Base-by-base conservation (phyloP, 2,888 invertebrate species). In the Eupithecia dodoneata region DNA sequence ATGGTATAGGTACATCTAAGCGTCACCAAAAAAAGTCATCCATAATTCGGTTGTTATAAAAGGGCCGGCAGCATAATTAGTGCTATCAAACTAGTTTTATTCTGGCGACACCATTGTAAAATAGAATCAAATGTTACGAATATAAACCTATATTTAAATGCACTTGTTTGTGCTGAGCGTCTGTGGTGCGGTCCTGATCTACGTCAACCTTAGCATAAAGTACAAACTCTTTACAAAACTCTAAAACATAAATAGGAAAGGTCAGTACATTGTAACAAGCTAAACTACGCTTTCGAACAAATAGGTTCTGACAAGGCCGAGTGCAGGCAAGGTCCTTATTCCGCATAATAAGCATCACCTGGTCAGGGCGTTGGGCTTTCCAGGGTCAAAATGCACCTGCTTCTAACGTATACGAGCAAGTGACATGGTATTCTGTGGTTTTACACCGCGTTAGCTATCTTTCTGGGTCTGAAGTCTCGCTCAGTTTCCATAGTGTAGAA, bases 361-460 rank as follows among this genome's bases (percentile, higher is more conserved):
- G 70, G 12, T 30, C 4, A 30, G 70, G 12, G 5, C 70, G 47
- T 70, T 47, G 70, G 47, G 18, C 47, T 45, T 45, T 47, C 18
- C 30, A 70, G 30, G 70, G 70, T 70, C 70, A 47, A n/a, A 45
- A n/a, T 45, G 18, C 70, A 70, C 70, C 70, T 70, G 70, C 69
- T 59, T 59, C 9, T 30, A 63, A 63, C 63, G 18, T 55, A 63
- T 63, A 63, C 10, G 63, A 12, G 12, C 10, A 63, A 59, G 18
- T 67, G 66, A 65, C 13, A 2, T 42, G n/a, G 15, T 30, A 30
- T 30, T 30, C 30, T 30, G 30, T 30, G 30, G 30, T 30, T 30
- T 30, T 30, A 30, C 30, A 30, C 30, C 30, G 30, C 30, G 30
- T 30, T 30, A 30, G 30, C 30, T 30, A 30, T 30, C 30, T 30